A percentile compares a stretch with the other conserved stretches of the same genome.
Conservation (phyloP, 2,888 invertebrate genomes). For the Lasius platythorax region DNA sequence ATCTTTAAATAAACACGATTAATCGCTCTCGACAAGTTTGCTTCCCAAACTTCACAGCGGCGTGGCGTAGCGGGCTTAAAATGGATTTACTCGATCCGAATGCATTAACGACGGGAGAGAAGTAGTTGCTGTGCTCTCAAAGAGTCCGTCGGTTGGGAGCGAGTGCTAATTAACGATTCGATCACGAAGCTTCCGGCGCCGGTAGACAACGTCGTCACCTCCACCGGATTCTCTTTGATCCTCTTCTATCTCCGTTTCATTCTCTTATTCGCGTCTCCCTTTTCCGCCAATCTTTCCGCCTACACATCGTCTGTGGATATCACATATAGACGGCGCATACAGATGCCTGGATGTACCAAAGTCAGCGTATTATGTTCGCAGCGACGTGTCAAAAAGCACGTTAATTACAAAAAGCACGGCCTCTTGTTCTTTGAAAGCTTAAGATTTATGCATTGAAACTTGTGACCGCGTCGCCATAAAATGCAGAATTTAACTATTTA, state of each 20-base stretch:
- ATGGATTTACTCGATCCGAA: slow-evolving; percentile 75
- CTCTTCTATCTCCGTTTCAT: slow-evolving; percentile 69
- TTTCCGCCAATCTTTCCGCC: slow-evolving; percentile 51
- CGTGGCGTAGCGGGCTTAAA: slow-evolving; percentile 66
- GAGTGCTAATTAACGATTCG: slow-evolving; percentile 75
- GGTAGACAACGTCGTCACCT: slow-evolving; percentile 71
- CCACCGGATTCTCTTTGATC: slow-evolving; percentile 72
- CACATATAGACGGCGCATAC: slow-evolving; percentile 25
- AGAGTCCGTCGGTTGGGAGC: slow-evolving; percentile 69
- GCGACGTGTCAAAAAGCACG: slow-evolving; percentile 27
- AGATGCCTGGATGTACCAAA: slow-evolving; percentile 7
- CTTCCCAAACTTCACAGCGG: slow-evolving; percentile 50
- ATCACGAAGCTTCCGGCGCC: slow-evolving; percentile 72
- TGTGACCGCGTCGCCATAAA: not conserved
- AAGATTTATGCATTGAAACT: slow-evolving; percentile 46
- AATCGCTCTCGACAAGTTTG: slow-evolving; percentile 69
- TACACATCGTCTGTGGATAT: slow-evolving; percentile 28
- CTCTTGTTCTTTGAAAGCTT: slow-evolving; percentile 24
- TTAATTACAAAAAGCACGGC: slow-evolving; percentile 16
- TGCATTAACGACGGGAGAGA: slow-evolving; percentile 70
- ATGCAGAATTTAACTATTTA: not conserved
- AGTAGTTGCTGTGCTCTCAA: slow-evolving; percentile 69
- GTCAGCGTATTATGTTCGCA: slow-evolving; percentile 1
- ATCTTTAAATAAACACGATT: slow-evolving; percentile 70
- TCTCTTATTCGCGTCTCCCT: slow-evolving; percentile 63